A percentile compares a stretch with the other conserved stretches of the same genome.
These are phyloP conservation scores for Sinella curviseta DNA, from an alignment of 1,140 invertebrate species.

Conservation along the genomic window DNA sequence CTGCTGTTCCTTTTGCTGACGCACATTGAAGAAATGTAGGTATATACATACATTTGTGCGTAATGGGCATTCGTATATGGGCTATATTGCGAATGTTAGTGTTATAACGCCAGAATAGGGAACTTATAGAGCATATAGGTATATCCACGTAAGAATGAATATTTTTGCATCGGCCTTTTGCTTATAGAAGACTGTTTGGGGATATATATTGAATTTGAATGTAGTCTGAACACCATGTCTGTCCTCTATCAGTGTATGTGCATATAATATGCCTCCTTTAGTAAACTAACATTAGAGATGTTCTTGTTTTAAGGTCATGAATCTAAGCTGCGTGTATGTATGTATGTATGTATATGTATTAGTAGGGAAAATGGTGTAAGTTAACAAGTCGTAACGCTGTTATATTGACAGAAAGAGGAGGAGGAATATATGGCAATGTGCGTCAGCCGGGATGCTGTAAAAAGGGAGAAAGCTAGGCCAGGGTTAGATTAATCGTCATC, in stretches of 20 bases:
- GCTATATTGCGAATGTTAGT: not conserved
- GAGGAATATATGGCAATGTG: not conserved
- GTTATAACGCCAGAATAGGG: not conserved
- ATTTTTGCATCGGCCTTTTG: too few species aligned
- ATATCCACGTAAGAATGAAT: too few species aligned
- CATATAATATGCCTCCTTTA: too few species aligned
- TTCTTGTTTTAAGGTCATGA: too few species aligned
- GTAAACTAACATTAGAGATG: too few species aligned
- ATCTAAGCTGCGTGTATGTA: too few species aligned
- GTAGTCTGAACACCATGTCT: too few species aligned
- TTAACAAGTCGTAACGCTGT: not conserved
- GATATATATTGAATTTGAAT: too few species aligned
- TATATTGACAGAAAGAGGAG: not conserved
- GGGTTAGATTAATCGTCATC: slow-evolving; percentile 4
- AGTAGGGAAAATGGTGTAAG: too few species aligned
- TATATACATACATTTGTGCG: not conserved
- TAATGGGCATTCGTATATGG: not conserved
- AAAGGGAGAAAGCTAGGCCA: slow-evolving; percentile 8
- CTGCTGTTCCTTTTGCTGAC: slow-evolving; percentile 12
- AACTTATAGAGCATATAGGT: too few species aligned
- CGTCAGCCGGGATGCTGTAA: slow-evolving; percentile 1
- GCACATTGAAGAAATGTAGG: slow-evolving; percentile 1
- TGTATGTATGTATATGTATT: not conserved
- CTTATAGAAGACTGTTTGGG: too few species aligned
- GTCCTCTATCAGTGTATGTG: too few species aligned